Evolutionary conservation across 2,797 vertebrate genomes (phyloP).

Genomic region (Pteropus rufus): DNA sequence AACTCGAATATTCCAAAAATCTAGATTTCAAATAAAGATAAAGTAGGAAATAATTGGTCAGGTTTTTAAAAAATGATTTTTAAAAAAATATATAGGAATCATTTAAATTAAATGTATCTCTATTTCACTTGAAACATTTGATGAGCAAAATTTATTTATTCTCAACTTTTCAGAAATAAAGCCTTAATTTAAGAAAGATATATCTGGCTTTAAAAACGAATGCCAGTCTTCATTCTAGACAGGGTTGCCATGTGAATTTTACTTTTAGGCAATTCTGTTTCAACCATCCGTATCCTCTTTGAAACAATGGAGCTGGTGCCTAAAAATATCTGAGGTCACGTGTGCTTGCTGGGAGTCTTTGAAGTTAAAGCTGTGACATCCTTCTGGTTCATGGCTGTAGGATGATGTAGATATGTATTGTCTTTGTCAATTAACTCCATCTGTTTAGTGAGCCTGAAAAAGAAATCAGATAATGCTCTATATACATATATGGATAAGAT

Average conservation of each 20-base stretch:
- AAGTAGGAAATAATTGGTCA: neutral
- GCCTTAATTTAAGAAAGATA: conserved; percentile 20
- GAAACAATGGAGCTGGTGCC: conserved; percentile 39
- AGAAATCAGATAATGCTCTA: neutral
- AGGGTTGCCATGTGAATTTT: neutral
- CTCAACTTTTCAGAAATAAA: conserved; percentile 31
- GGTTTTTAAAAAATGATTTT: neutral
- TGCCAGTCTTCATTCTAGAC: conserved; percentile 16
- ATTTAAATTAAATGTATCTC: conserved; percentile 17
- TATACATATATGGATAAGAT: neutral
- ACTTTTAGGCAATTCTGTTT: conserved; percentile 40
- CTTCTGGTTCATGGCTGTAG: neutral
- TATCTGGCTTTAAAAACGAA: neutral
- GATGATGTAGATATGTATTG: conserved; percentile 29
- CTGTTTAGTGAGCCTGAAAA: conserved; percentile 56
- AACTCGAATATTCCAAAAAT: neutral
- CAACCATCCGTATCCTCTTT: neutral
- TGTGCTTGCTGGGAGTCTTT: conserved; percentile 45
- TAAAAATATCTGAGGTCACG: conserved; percentile 22
- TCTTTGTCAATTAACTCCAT: conserved; percentile 59
- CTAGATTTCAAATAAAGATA: neutral
- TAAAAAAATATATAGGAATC: neutral
- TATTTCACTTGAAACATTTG: conserved; percentile 22
- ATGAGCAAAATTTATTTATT: neutral
- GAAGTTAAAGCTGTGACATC: conserved; percentile 48